phyloP scores from a whole-genome alignment of 2,113 vertebrate species.

The Platysteira castanea region DNA sequence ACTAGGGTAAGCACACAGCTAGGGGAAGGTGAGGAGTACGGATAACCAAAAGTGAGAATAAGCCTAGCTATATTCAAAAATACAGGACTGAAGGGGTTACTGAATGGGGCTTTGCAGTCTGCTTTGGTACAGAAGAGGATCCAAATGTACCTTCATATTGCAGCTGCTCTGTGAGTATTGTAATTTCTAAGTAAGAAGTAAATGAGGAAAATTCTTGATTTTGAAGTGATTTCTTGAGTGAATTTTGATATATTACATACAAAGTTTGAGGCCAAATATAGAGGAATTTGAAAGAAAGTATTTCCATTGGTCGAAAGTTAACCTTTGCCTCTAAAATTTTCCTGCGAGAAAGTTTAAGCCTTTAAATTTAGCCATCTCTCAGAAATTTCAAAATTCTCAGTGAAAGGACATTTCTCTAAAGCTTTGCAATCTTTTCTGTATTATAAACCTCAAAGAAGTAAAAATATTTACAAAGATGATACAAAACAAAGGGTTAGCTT shows the following conservation, averaged over 20 bases:
- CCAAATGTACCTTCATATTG: accelerated
- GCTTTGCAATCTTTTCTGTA: neutral
- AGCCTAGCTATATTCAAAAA: neutral
- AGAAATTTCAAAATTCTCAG: neutral
- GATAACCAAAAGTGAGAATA: neutral
- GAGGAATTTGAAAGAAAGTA: neutral
- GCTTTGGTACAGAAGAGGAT: neutral
- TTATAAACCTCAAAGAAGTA: neutral
- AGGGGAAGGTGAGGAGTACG: neutral
- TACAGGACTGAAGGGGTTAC: neutral
- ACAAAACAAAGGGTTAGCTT: neutral
- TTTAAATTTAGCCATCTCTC: neutral
- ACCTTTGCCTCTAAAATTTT: neutral
- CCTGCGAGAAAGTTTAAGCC: neutral
- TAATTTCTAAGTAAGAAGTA: neutral
- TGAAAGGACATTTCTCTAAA: neutral
- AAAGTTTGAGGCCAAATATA: neutral
- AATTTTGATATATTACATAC: neutral
- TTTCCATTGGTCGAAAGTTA: neutral
- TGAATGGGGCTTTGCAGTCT: neutral
- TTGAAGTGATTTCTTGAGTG: neutral
- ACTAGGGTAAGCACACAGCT: neutral
- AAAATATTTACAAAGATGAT: neutral
- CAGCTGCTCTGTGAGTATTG: neutral
- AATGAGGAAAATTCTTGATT: neutral